phyloP scores from a whole-genome alignment of 2,888 invertebrate genomes.

The Yponomeuta cagnagella region DNA sequence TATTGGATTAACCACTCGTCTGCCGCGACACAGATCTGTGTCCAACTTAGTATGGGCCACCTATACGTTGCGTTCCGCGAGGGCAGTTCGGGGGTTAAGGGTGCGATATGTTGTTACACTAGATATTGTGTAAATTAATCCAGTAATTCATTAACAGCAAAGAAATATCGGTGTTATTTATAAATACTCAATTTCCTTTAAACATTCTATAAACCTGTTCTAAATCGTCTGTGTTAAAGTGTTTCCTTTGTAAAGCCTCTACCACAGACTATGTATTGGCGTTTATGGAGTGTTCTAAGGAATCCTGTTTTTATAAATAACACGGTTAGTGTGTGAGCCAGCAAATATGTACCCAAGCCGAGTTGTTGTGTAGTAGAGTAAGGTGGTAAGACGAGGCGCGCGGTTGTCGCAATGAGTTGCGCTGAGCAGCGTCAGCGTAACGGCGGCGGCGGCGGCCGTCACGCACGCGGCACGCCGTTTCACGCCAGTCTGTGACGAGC shows the following conservation, averaged over 20 bases:
- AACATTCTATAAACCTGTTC: too few relatives aligned
- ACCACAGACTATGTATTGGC: too few relatives aligned
- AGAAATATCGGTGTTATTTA: not conserved
- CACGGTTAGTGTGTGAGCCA: not conserved
- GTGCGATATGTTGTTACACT: not conserved
- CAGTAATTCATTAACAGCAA: not conserved
- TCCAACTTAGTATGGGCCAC: too few relatives aligned
- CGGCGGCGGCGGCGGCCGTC: conserved; percentile 31
- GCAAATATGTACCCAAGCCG: not conserved
- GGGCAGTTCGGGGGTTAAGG: too few relatives aligned
- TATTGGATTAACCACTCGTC: too few relatives aligned
- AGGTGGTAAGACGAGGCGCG: not conserved
- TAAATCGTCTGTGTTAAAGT: too few relatives aligned
- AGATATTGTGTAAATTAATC: not conserved
- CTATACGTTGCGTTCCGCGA: too few relatives aligned
- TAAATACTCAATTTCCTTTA: too few relatives aligned
- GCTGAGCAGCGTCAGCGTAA: conserved; percentile 28
- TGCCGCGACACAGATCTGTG: too few relatives aligned
- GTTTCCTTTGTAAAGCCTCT: too few relatives aligned
- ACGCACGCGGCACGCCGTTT: conserved; percentile 21
- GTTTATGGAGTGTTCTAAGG: too few relatives aligned
- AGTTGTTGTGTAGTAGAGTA: not conserved
- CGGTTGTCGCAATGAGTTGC: conserved; percentile 43
- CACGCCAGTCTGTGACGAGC: conserved; percentile 56
- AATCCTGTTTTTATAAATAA: too few relatives aligned